Base-by-base conservation (phyloP, 2,797 vertebrate species). In the Holocentrus rufus region DNA sequence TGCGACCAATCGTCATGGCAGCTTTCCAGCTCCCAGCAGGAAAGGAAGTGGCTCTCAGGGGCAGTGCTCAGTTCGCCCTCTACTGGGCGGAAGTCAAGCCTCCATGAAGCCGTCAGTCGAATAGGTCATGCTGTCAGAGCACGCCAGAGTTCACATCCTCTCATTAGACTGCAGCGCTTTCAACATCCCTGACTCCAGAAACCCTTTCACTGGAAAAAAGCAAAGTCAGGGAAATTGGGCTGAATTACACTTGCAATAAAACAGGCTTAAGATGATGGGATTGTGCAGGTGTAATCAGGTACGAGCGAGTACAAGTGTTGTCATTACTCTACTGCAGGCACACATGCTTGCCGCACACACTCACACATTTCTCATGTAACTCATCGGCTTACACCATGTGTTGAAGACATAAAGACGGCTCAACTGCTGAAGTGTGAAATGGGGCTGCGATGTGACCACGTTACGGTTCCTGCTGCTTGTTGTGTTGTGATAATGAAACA, bases 61-160 rank as follows among this genome's bases (percentile, higher is more conserved):
- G 87, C 88, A 82, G 81, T 63, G 89, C 85, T 90, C 88, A 84
- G 90, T 84, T 93, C 91, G 92, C 93, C 94, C 91, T 93, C 93
- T 93, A 88, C 92, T 91, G 93, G 92, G 89, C 87, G 91, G 91
- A 93, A 93, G 90, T 91, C 87, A 88, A 83, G 91, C 86, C 88
- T 92, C 86, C 84, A 77, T 81, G 88, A 89, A 87, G 88, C 88
- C 84, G 59, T 86, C 79, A 83, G 83, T 87, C 60, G 80, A 80
- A 90, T 85, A 86, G 91, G 90, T 90, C 89, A 85, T 62, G 90
- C 90, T 92, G 92, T 92, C 91, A 88, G 89, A 91, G 89, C 87
- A n/a, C 88, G 54, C 83, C 88, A 79, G 84, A 79, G 88, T 86
- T 90, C 91, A 90, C 90, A 87, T 91, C 87, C 89, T 87, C 90